These are phyloP conservation scores for Hyperoodon ampullatus DNA, from an alignment of 2,113 vertebrate species.

Conservation along the genomic window DNA sequence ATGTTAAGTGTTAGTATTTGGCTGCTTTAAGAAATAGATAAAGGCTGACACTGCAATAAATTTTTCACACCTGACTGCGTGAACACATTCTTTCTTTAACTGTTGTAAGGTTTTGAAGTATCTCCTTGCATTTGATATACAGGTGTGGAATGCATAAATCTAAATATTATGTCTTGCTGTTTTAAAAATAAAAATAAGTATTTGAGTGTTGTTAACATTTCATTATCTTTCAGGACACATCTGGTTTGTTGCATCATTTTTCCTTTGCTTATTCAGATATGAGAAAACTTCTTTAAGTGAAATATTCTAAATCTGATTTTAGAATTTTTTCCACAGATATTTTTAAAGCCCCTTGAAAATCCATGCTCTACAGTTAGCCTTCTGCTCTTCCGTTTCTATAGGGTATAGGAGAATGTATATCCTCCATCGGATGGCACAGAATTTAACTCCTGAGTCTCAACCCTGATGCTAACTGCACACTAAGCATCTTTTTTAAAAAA, in stretches of 20 bases:
- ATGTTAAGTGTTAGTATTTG: background rate
- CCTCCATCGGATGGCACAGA: background rate
- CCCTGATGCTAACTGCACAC: background rate
- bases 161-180: background rate
- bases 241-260: background rate
- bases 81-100: background rate
- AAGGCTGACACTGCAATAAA: background rate
- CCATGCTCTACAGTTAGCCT: background rate
- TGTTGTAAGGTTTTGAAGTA: background rate
- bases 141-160: background rate
- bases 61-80: background rate
- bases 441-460: background rate
- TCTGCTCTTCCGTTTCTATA: background rate
- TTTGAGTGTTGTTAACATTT: background rate
- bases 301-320: slow-evolving; percentile 13
- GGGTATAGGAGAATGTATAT: background rate
- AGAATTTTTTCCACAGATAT: background rate
- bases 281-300: background rate
- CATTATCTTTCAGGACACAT: background rate
- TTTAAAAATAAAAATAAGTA: background rate
- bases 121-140: background rate
- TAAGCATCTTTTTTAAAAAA: too few relatives aligned
- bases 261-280: background rate
- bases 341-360: background rate
- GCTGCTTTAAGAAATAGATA: background rate